Percentiles rank a stretch among this genome's conserved stretches.
Evolutionary conservation across 2,797 vertebrate genomes (phyloP).

Genomic region (Acrossocheilus wenchowensis): DNA sequence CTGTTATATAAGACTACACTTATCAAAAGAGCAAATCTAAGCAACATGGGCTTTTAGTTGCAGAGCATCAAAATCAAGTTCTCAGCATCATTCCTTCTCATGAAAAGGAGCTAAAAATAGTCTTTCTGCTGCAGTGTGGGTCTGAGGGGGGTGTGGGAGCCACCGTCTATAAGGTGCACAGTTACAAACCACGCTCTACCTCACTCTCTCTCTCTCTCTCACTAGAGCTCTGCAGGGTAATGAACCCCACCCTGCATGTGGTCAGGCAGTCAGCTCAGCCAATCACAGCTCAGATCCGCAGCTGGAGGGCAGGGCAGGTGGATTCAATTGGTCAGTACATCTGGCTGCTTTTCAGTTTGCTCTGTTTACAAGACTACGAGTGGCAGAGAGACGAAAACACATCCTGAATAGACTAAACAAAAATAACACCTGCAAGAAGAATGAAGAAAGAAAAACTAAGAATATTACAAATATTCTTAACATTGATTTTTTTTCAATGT

Average conservation of each 20-base stretch:
- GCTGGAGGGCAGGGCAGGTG: slow-evolving; percentile 56
- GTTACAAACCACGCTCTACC: slow-evolving; percentile 48
- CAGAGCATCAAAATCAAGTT: slow-evolving; percentile 43
- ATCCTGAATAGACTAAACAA: slow-evolving; percentile 47
- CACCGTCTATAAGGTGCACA: slow-evolving; percentile 58
- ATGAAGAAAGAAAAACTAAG: background rate
- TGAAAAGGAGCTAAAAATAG: slow-evolving; percentile 62
- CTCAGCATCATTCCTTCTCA: slow-evolving; percentile 50
- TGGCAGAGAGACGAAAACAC: slow-evolving; percentile 5
- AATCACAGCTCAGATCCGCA: slow-evolving; percentile 62
- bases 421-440: slow-evolving; percentile 28
- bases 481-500: background rate
- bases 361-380: slow-evolving; percentile 39
- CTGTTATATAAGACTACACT: background rate
- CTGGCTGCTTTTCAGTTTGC: slow-evolving; percentile 50
- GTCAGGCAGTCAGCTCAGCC: slow-evolving; percentile 52
- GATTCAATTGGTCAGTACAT: slow-evolving; percentile 49
- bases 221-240: slow-evolving; percentile 44
- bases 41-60: slow-evolving; percentile 25
- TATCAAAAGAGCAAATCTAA: background rate
- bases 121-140: slow-evolving; percentile 59
- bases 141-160: slow-evolving; percentile 52
- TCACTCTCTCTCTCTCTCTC: background rate
- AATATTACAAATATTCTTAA: background rate
- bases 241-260: slow-evolving; percentile 39